These are phyloP conservation scores for Dasyprocta punctata DNA, from an alignment of 2,113 vertebrate genomes.

Conservation along the genomic window DNA sequence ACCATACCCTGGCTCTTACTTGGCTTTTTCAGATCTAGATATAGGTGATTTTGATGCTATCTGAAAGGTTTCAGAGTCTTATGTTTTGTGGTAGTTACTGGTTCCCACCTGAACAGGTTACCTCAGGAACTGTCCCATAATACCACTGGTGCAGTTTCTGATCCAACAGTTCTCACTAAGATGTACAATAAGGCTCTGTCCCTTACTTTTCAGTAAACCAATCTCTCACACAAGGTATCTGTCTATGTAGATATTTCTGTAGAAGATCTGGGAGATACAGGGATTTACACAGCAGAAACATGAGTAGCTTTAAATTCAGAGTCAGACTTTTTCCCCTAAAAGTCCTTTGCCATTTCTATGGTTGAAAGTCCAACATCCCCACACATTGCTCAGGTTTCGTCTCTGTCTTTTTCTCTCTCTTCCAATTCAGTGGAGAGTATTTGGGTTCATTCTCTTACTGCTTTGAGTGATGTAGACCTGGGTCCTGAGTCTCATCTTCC, in stretches of 20 bases:
- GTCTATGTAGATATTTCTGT: neutral
- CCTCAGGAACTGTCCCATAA: neutral
- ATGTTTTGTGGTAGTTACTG: neutral
- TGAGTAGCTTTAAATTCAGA: neutral
- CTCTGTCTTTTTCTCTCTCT: neutral
- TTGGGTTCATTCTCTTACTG: neutral
- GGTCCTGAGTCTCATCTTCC: neutral
- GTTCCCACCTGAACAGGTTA: neutral
- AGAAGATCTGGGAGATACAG: neutral
- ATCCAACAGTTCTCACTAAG: neutral
- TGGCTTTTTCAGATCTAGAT: neutral
- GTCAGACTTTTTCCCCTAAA: neutral
- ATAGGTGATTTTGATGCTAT: neutral
- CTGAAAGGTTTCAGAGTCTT: neutral
- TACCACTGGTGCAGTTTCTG: neutral
- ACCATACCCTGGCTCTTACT: neutral
- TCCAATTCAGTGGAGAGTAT: neutral
- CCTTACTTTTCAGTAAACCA: neutral
- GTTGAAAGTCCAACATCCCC: neutral
- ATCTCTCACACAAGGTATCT: neutral
- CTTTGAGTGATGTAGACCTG: neutral
- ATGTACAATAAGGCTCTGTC: neutral
- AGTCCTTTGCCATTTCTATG: neutral
- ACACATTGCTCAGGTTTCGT: neutral
- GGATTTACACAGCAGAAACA: neutral